Conservation (phyloP, 2,888 invertebrate species). For the Pterostichus niger region DNA sequence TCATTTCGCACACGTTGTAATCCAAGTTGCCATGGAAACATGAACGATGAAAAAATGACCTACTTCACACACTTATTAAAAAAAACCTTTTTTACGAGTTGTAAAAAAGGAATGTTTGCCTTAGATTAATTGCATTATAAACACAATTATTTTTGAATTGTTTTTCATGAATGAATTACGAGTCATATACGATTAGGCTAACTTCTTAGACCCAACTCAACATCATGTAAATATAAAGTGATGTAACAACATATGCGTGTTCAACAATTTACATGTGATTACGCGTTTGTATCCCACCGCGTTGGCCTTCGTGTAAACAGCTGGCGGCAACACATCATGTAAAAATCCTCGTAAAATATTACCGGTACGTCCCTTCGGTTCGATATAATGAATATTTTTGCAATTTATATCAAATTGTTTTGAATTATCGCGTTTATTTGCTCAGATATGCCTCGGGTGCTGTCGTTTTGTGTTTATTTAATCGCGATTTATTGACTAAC, state of each 20-base stretch:
- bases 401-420: conserved; percentile 37
- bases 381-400: conserved; percentile 36
- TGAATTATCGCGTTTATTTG: conserved; percentile 25
- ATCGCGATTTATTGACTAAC: conserved; percentile 22
- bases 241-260: conserved; percentile 30
- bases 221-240: conserved; percentile 2
- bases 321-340: background rate
- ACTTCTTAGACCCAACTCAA: background rate
- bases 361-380: background rate
- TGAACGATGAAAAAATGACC: too few relatives aligned
- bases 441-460: background rate
- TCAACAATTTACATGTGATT: conserved; percentile 37
- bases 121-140: too few relatives aligned
- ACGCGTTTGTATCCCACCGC: background rate
- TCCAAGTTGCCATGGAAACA: too few relatives aligned
- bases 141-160: too few relatives aligned
- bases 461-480: conserved; percentile 43
- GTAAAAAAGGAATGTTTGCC: too few relatives aligned
- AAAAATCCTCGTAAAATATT: conserved; percentile 40
- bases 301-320: conserved; percentile 40
- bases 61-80: too few relatives aligned
- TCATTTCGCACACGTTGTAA: too few relatives aligned
- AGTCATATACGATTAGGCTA: background rate
- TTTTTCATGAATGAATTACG: too few relatives aligned
- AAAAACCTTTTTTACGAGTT: too few relatives aligned